Percentiles rank a stretch among this genome's conserved stretches.
Evolutionary conservation across 1,140 invertebrate genomes (phyloP).

Genomic region (Meloidogyne chitwoodi): DNA sequence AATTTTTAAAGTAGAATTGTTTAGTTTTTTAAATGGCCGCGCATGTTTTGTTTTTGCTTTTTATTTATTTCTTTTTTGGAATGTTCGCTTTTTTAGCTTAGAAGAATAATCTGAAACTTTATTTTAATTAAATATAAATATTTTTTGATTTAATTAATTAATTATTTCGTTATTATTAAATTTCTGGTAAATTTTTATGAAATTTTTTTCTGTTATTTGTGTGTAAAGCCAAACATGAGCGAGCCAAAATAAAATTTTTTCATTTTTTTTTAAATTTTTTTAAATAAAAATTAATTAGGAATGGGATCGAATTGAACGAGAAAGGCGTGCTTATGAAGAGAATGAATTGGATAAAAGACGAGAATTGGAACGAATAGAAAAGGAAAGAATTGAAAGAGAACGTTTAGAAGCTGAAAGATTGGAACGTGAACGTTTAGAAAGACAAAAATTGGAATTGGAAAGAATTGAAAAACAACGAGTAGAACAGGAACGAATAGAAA

Average conservation of each 20-base stretch:
- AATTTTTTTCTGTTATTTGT: too few species aligned
- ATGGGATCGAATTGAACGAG: slow-evolving; percentile 54
- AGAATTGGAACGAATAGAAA: slow-evolving; percentile 41
- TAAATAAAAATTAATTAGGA: slow-evolving; percentile 23
- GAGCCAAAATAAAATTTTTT: neutral
- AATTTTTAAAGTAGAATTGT: neutral
- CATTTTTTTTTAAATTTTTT: neutral
- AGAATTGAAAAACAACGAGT: slow-evolving; percentile 37
- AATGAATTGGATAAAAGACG: slow-evolving; percentile 46
- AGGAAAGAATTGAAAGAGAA: slow-evolving; percentile 43
- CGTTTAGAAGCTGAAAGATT: slow-evolving; percentile 41
- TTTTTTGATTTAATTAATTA: too few species aligned
- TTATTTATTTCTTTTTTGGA: neutral
- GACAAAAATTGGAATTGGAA: slow-evolving; percentile 42
- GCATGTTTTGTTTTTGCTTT: neutral
- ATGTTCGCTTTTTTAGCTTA: neutral
- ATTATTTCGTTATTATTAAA: too few species aligned
- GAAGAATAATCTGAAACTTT: neutral
- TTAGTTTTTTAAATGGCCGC: neutral
- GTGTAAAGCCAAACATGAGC: neutral
- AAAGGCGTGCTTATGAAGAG: slow-evolving; percentile 47
- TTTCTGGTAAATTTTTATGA: too few species aligned
- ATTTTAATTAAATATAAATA: too few species aligned
- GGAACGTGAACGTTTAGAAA: slow-evolving; percentile 51
- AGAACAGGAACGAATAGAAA: slow-evolving; percentile 52